phyloP scores from a whole-genome alignment of 2,888 invertebrate species.

The Hydrotaea diabolus region DNA sequence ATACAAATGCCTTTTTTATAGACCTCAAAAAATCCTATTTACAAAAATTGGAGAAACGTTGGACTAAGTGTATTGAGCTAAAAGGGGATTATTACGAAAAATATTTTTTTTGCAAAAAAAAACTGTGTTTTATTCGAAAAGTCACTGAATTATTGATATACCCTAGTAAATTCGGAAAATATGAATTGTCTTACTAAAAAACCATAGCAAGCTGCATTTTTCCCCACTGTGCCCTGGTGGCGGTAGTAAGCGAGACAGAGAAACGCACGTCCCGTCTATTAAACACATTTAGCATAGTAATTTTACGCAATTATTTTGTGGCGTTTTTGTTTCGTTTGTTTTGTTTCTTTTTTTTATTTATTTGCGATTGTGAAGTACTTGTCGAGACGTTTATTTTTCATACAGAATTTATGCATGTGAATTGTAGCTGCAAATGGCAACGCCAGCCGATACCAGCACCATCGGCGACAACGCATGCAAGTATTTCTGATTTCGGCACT shows the following conservation, averaged over 20 bases:
- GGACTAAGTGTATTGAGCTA: too few relatives aligned
- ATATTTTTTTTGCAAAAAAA: too few relatives aligned
- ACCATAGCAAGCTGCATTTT: too few relatives aligned
- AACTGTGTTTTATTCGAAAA: too few relatives aligned
- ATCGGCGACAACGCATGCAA: not conserved
- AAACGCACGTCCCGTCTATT: conserved; percentile 61
- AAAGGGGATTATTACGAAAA: too few relatives aligned
- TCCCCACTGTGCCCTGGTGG: not conserved
- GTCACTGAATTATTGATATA: too few relatives aligned
- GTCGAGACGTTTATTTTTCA: conserved; percentile 17
- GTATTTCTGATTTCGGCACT: conserved; percentile 18
- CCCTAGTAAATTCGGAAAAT: too few relatives aligned
- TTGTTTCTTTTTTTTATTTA: not conserved
- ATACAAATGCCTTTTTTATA: too few relatives aligned
- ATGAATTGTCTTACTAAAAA: too few relatives aligned
- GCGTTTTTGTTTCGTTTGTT: conserved; percentile 28
- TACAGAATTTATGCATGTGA: conserved; percentile 54
- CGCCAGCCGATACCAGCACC: not conserved
- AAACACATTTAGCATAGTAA: conserved; percentile 69
- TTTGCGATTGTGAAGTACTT: conserved; percentile 32
- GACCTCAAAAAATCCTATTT: too few relatives aligned
- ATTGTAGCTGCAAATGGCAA: conserved; percentile 21
- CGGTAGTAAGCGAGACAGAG: not conserved
- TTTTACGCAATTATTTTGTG: conserved; percentile 68
- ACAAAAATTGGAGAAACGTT: too few relatives aligned